A percentile compares a stretch with the other conserved stretches of the same genome.
Conservation (phyloP, 1,140 invertebrate genomes). For the Onthophagus taurus region DNA sequence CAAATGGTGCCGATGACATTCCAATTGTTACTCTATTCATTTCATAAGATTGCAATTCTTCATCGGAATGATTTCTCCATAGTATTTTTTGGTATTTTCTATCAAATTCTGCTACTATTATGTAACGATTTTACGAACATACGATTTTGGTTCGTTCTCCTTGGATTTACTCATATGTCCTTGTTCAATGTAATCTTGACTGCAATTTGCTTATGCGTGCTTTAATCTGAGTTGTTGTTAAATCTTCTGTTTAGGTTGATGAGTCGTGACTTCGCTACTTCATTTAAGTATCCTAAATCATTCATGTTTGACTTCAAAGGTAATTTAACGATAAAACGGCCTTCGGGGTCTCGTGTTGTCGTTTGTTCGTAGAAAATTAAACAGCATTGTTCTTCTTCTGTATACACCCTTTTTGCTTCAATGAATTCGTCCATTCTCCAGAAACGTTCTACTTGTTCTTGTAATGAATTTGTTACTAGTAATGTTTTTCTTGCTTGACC, state of each 20-base stretch:
- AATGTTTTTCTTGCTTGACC: not conserved
- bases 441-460: constrained; percentile 10
- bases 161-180: too few species aligned
- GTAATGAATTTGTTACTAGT: not conserved
- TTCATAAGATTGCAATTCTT: too few species aligned
- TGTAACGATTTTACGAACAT: too few species aligned
- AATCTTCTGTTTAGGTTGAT: constrained; percentile 6
- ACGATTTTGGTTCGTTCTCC: too few species aligned
- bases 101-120: too few species aligned
- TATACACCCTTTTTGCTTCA: not conserved
- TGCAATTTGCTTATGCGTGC: too few species aligned
- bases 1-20: too few species aligned
- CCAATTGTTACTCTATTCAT: too few species aligned
- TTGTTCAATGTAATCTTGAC: too few species aligned
- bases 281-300: constrained; percentile 10
- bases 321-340: constrained; percentile 12
- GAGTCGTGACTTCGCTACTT: constrained; percentile 1
- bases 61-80: too few species aligned
- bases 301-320: constrained; percentile 6
- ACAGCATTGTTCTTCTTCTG: constrained; percentile 4
- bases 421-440: constrained; percentile 8
- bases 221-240: constrained; percentile 5
- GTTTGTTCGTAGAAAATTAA: constrained; percentile 6
- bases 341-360: constrained; percentile 5
- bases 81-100: too few species aligned